These are phyloP conservation scores for Opisthograptis luteolata DNA, from an alignment of 2,888 invertebrate species.

Conservation along the genomic window DNA sequence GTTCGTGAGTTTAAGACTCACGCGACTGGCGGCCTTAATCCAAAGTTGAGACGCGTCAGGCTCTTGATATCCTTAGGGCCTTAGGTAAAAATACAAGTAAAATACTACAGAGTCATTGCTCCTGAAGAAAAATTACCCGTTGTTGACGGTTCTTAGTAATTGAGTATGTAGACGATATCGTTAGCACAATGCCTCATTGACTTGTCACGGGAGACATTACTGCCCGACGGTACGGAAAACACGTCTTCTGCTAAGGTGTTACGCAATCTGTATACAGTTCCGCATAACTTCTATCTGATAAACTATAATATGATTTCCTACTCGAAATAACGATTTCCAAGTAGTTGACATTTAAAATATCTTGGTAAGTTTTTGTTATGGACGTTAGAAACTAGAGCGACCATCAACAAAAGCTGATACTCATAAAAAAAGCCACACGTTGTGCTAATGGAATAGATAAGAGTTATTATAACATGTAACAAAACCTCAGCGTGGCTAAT, in stretches of 20 bases:
- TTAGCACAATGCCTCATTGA: constrained; percentile 20
- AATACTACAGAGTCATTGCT: background rate
- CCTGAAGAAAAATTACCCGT: constrained; percentile 6
- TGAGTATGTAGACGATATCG: constrained; percentile 42
- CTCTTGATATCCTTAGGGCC: too few relatives aligned
- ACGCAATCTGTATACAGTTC: constrained; percentile 36
- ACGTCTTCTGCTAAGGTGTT: constrained; percentile 36
- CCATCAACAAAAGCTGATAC: constrained; percentile 10
- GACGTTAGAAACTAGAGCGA: background rate
- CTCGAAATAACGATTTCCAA: too few relatives aligned
- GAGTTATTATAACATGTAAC: constrained; percentile 11
- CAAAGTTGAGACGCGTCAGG: too few relatives aligned
- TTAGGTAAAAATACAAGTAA: too few relatives aligned
- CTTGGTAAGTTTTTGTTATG: too few relatives aligned
- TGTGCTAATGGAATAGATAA: constrained; percentile 14
- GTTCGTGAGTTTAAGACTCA: too few relatives aligned
- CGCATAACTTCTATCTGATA: constrained; percentile 6
- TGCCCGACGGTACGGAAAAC: constrained; percentile 32
- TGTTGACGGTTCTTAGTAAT: constrained; percentile 42
- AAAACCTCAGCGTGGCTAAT: constrained; percentile 30
- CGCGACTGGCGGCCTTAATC: too few relatives aligned
- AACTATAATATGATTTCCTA: background rate
- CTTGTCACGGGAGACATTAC: constrained; percentile 32
- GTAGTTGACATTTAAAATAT: too few relatives aligned
- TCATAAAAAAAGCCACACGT: constrained; percentile 19